Base-by-base conservation (phyloP, 1,140 invertebrate genomes). In the Amphibalanus amphitrite region DNA sequence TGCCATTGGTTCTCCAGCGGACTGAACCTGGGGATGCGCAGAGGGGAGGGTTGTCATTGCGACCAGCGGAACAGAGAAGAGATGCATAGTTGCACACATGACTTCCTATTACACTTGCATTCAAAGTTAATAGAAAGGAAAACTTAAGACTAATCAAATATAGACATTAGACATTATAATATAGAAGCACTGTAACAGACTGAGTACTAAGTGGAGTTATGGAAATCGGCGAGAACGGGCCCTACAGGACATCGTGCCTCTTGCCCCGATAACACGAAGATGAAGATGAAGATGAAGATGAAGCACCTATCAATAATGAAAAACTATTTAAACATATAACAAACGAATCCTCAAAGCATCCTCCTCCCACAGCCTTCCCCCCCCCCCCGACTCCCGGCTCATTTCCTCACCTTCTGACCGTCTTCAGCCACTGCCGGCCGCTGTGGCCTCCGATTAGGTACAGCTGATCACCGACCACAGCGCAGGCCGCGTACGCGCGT, bases 361-460 rank as follows among this genome's bases (percentile, higher is more conserved):
- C 68, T 28, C 64, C 28, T n/a, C 69, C 67, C 59, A 20, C 38
- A 47, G 25, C 13, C 70, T 17, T 71, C 73, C 72, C 73, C 72
- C 69, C 71, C 69, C n/a, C n/a, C n/a, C n/a, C n/a, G n/a, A n/a
- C n/a, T 70, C 72, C 71, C 68, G 69, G 40, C 25, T 69, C 59
- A 65, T 69, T 72, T 47, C 71, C 72, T 69, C 74, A 79, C 76
- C 77, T 75, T 73, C 79, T 78, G 28, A 79, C 77, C 65, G 76
- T 75, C 47, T 76, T 73, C 1, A 79, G 72, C 77, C 77, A 79
- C 33, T 74, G 74, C 71, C 73, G 75, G 47, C 78, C 78, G 73
- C 76, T 77, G 72, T 76, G 79, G 25, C 79, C 78, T 69, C 78
- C 79, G 29, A 80, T 71, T 23, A 75, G 75, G 69, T 78, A 80